Evolutionary conservation across 1,140 invertebrate species (phyloP).

Genomic region (Polyergus mexicanus): DNA sequence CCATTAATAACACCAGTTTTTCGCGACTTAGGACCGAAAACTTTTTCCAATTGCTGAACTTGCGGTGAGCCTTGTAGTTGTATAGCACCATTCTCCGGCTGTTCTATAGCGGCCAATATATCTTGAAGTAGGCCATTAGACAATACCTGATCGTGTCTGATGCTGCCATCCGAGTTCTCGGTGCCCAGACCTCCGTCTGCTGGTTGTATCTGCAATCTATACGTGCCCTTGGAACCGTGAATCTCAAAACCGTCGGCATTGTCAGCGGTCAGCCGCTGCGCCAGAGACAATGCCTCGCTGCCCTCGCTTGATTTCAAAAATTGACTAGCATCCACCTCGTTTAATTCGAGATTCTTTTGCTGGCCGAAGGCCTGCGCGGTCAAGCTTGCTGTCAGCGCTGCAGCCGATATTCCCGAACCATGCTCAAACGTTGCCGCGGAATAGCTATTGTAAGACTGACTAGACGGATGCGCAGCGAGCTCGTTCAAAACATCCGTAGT

Average conservation of each 20-base stretch:
- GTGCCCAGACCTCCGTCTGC: constrained; percentile 85
- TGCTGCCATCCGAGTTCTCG: constrained; percentile 84
- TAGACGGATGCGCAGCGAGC: not conserved
- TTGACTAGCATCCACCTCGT: constrained; percentile 78
- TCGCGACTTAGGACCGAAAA: constrained; percentile 72
- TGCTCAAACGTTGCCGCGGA: constrained; percentile 43
- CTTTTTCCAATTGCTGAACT: constrained; percentile 74
- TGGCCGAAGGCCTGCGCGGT: constrained; percentile 76
- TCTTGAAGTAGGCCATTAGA: constrained; percentile 92
- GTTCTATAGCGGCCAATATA: constrained; percentile 91
- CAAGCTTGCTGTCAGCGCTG: constrained; percentile 75
- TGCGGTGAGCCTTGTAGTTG: constrained; percentile 78
- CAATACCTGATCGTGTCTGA: constrained; percentile 90
- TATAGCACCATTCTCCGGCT: constrained; percentile 83
- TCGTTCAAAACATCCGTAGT: constrained; percentile 41
- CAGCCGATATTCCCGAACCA: constrained; percentile 61
- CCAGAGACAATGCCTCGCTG: constrained; percentile 78
- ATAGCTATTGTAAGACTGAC: constrained; percentile 60
- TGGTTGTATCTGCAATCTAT: constrained; percentile 91
- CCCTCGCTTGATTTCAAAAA: constrained; percentile 79
- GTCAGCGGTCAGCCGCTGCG: constrained; percentile 72
- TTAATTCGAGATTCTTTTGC: constrained; percentile 72
- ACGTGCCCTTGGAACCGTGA: constrained; percentile 89
- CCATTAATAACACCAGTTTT: constrained; percentile 63
- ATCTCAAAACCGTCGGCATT: constrained; percentile 88